Percentiles rank a stretch among this genome's conserved stretches.
Conservation (phyloP, 2,113 vertebrate species). For the Megaceryle torquata region DNA sequence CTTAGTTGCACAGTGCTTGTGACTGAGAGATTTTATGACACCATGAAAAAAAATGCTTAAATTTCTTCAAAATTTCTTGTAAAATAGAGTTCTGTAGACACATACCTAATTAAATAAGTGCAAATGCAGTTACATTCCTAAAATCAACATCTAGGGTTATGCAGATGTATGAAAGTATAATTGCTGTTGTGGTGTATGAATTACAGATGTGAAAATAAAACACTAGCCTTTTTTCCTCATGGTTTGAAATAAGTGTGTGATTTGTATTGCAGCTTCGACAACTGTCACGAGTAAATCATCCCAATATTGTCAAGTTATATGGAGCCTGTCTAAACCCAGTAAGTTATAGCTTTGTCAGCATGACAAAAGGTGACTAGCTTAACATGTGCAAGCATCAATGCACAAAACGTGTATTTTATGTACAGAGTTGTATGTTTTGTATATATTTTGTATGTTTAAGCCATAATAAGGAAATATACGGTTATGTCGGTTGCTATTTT, state of each 20-base stretch:
- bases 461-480: neutral
- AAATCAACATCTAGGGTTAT: neutral
- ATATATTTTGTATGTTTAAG: neutral
- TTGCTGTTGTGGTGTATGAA: neutral
- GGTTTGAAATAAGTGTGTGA: neutral
- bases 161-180: neutral
- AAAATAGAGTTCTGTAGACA: neutral
- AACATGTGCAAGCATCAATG: neutral
- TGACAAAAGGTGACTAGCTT: neutral
- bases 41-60: neutral
- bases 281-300: conserved; percentile 95
- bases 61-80: neutral
- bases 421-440: neutral
- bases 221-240: neutral
- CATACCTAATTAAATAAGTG: neutral
- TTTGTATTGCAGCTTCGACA: conserved; percentile 88
- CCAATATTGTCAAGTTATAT: conserved; percentile 98
- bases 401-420: neutral
- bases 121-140: neutral
- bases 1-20: neutral
- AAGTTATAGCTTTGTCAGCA: conserved; percentile 68
- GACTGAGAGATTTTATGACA: neutral
- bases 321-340: conserved; percentile 95
- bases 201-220: neutral
- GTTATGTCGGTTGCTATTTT: neutral